These are phyloP conservation scores for Hylyphantes graminicola DNA, from an alignment of 1,140 invertebrate genomes.

Conservation along the genomic window DNA sequence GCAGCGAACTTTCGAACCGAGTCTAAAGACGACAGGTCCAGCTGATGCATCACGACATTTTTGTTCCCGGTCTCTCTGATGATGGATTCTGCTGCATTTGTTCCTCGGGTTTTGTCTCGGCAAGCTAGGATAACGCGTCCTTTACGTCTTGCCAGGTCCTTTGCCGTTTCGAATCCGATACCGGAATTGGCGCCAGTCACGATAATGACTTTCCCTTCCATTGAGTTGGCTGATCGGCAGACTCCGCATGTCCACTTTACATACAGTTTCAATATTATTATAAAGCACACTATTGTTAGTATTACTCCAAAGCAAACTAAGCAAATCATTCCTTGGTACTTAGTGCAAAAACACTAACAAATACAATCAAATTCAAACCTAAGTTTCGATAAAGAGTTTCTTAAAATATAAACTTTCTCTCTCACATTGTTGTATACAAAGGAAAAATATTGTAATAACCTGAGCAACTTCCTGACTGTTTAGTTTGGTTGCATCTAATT, in stretches of 20 bases:
- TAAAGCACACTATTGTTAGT: no score
- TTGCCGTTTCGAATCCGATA: conserved; percentile 86
- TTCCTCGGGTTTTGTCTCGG: conserved; percentile 78
- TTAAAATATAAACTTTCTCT: no score
- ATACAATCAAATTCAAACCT: no score
- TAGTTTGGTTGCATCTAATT: no score
- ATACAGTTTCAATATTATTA: conserved; percentile 14
- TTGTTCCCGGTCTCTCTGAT: conserved; percentile 81
- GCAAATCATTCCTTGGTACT: no score
- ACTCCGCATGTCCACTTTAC: conserved; percentile 11
- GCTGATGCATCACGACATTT: conserved; percentile 78
- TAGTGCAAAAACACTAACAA: no score
- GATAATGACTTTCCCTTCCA: conserved; percentile 80
- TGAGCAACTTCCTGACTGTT: no score
- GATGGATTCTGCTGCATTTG: conserved; percentile 80
- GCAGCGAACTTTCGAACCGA: conserved; percentile 82
- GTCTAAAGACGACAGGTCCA: conserved; percentile 80
- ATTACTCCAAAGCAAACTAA: no score
- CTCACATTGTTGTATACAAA: no score
- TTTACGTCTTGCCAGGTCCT: conserved; percentile 77
- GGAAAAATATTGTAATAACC: no score
- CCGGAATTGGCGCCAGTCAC: conserved; percentile 89
- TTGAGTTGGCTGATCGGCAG: background rate
- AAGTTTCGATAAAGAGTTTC: no score
- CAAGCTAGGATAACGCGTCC: conserved; percentile 87